Conservation (phyloP, 2,888 invertebrate genomes). For the Ametastegia equiseti region DNA sequence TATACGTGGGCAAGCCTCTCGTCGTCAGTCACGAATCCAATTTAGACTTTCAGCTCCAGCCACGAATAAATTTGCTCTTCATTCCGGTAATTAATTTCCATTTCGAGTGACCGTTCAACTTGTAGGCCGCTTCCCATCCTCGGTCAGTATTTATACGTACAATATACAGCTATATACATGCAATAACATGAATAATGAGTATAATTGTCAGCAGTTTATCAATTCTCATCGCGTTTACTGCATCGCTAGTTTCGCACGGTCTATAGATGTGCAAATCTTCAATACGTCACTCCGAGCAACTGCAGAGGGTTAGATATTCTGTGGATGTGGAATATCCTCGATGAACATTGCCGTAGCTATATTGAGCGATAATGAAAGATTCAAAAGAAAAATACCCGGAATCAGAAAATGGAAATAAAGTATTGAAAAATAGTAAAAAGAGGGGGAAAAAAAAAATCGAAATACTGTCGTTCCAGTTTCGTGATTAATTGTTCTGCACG, state of each 20-base stretch:
- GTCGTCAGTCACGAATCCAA: constrained; percentile 3
- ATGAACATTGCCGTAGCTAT: too few species aligned
- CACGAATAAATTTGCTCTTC: constrained; percentile 25
- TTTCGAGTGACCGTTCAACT: constrained; percentile 16
- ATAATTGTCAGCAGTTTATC: background rate
- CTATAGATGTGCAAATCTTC: background rate
- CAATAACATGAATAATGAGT: background rate
- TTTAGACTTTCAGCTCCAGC: constrained; percentile 15
- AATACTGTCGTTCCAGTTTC: background rate
- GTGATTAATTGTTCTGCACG: background rate
- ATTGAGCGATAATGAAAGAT: too few species aligned
- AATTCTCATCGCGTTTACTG: background rate
- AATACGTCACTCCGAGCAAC: background rate
- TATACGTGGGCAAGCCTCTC: background rate
- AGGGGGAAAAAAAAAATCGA: background rate
- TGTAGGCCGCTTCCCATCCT: background rate
- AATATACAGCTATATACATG: background rate
- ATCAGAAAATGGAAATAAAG: background rate
- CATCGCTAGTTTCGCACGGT: background rate
- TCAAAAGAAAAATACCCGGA: background rate
- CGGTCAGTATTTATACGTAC: background rate
- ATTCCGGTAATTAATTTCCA: constrained; percentile 26
- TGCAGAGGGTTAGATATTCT: too few species aligned
- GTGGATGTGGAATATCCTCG: too few species aligned
- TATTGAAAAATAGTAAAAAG: background rate